Evolutionary conservation across 2,888 invertebrate genomes (phyloP).

Genomic region (Odontocerum albicorne): DNA sequence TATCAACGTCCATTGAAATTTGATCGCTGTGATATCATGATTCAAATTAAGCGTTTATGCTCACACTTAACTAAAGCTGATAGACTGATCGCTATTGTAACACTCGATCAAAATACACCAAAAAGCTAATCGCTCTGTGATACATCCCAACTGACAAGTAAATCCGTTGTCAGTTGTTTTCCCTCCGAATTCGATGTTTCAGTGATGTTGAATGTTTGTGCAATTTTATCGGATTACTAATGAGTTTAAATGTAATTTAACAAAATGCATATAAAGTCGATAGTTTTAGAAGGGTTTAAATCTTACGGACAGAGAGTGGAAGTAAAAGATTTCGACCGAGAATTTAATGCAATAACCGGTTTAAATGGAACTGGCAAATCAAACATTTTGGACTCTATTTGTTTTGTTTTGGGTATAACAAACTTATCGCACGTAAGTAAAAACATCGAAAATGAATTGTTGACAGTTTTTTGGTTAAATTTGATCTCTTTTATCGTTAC

Average conservation of each 20-base stretch:
- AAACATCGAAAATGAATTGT: no score
- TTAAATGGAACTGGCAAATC: conserved; percentile 98
- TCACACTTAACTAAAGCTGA: no score
- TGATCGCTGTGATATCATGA: no score
- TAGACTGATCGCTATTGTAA: no score
- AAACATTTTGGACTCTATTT: conserved; percentile 96
- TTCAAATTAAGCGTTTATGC: no score
- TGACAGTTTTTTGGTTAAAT: no score
- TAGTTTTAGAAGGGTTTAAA: conserved; percentile 96
- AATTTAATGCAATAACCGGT: conserved; percentile 98
- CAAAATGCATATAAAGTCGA: conserved; percentile 86
- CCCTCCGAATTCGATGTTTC: conserved; percentile 18
- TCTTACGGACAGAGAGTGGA: conserved; percentile 94
- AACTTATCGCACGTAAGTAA: conserved; percentile 87
- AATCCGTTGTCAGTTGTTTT: conserved; percentile 16
- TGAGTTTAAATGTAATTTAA: background rate
- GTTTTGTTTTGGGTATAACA: conserved; percentile 94
- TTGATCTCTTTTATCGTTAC: no score
- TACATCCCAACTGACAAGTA: no score
- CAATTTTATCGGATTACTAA: conserved; percentile 1
- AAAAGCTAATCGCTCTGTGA: no score
- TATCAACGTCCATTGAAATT: no score
- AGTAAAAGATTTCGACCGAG: conserved; percentile 87
- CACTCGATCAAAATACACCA: no score
- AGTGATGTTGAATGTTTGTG: background rate